Conservation (phyloP, 2,797 vertebrate genomes). For the Enteromius paludinosus region DNA sequence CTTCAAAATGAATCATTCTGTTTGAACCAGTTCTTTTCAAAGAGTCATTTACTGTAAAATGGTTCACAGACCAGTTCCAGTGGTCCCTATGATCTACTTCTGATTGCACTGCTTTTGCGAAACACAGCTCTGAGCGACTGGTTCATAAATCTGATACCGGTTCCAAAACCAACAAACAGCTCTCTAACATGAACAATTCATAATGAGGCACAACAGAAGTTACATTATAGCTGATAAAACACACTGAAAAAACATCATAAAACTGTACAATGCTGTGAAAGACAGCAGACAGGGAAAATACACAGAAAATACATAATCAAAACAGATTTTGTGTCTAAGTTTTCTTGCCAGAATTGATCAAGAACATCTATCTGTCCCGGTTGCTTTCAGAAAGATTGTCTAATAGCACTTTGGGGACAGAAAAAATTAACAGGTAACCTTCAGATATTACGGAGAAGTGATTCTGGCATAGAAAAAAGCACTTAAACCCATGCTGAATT, state of each 20-base stretch:
- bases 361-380: neutral
- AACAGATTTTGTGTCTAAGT: neutral
- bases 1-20: neutral
- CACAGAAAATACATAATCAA: neutral
- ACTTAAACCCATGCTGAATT: neutral
- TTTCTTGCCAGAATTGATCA: neutral
- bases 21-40: neutral
- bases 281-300: neutral
- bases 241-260: neutral
- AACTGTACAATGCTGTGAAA: neutral
- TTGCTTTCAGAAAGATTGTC: neutral
- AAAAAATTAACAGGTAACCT: neutral
- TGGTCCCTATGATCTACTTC: neutral
- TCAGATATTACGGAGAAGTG: neutral
- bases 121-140: neutral
- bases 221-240: neutral
- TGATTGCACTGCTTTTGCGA: neutral
- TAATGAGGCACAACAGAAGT: neutral
- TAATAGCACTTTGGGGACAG: neutral
- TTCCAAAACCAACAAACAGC: neutral
- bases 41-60: neutral
- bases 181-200: neutral
- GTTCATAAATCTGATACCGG: neutral
- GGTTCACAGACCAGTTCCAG: neutral
- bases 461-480: neutral